A percentile compares a stretch with the other conserved stretches of the same genome.
phyloP scores from a whole-genome alignment of 2,888 invertebrate species.

The Netelia fuscicornis region DNA sequence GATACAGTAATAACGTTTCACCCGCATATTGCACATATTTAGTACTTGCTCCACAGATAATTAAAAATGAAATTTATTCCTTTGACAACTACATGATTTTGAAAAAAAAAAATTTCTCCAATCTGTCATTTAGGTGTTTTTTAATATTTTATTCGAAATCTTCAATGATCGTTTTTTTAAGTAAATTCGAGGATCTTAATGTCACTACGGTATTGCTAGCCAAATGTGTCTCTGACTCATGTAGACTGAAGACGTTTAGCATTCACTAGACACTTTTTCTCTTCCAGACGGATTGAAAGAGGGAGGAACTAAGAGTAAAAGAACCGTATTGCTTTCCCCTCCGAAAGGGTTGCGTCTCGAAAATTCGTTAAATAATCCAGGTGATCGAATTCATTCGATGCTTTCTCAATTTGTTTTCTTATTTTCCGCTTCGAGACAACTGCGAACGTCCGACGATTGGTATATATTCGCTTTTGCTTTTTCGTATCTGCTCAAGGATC shows the following conservation, averaged over 20 bases:
- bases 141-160: conserved; percentile 5
- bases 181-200: too few species aligned
- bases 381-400: conserved; percentile 27
- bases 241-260: too few species aligned
- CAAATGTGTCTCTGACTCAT: too few species aligned
- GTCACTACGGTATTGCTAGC: too few species aligned
- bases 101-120: too few species aligned
- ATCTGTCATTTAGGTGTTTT: not conserved
- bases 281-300: not conserved
- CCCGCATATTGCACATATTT: too few species aligned
- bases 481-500: not conserved
- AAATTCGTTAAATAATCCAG: conserved; percentile 61
- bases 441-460: conserved; percentile 44
- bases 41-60: too few species aligned
- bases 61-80: too few species aligned
- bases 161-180: too few species aligned
- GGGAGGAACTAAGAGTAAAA: conserved; percentile 4
- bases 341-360: conserved; percentile 49
- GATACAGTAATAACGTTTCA: too few species aligned
- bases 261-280: too few species aligned
- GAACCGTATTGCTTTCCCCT: conserved; percentile 8
- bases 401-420: conserved; percentile 22
- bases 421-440: conserved; percentile 24
- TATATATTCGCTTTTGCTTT: conserved; percentile 8
- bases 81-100: too few species aligned